Evolutionary conservation across 1,140 invertebrate genomes (phyloP), one percentile per base, ranked within the genome.

Genomic region (Rhynchophorus ferrugineus): DNA sequence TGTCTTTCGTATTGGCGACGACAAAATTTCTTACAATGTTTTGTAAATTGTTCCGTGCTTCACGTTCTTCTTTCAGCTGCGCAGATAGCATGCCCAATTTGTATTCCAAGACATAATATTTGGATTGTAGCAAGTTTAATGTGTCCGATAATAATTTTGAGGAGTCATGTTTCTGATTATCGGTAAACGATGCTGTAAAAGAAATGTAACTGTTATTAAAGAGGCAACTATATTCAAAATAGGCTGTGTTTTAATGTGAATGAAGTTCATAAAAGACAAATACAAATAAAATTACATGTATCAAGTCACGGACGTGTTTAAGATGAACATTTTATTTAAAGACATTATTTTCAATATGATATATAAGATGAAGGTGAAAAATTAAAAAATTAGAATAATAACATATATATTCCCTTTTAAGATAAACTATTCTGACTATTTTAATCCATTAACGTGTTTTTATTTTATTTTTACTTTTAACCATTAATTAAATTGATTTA

Each of bases 21-120:
- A 69, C 33, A 56, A 64, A 54, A 37, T 62, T 65, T 52, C 61
- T 67, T 6, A 70, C 54, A 43, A 69, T 67, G 21, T 49, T 62
- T 56, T 70, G 69, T 24, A 70, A 56, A 29, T 52, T 49, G 52
- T 49, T 61, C 17, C 69, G 58, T 24, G 66, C 65, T 19, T 49
- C 49, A 42, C 61, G 49, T 56, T 70, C 69, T 42, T 70, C 67
- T 9, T 54, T 62, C 39, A 70, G 47, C 48, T 69, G 63, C 2
- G 58, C 44, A 7, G 61, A 59, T 8, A 70, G 29, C 6, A 57
- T 50, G 2, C 54, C 51, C 47, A 69, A 55, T 44, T 66, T 68
- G 22, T 48, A 56, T 47, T 70, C 66, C 42, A 69, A 52, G 50
- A 64, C 62, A 45, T 61, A 64, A n/a, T 68, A 39, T 58, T 63